A percentile compares a stretch with the other conserved stretches of the same genome.
phyloP scores from a whole-genome alignment of 2,888 invertebrate genomes.

The Chelonus formosanus region DNA sequence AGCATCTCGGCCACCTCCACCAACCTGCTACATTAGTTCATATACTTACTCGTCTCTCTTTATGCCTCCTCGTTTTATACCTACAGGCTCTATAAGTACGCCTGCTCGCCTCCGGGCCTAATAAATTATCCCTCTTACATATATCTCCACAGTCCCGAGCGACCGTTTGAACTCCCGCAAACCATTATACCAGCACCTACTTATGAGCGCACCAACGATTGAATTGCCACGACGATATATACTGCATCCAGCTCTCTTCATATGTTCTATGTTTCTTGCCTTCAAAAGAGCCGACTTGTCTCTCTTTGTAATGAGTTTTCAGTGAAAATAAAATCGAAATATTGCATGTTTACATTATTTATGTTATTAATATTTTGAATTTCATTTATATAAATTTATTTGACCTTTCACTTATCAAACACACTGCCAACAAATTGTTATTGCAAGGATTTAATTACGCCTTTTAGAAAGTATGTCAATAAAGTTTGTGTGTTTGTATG shows the following conservation, averaged over 20 bases:
- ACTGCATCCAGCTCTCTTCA: conserved; percentile 11
- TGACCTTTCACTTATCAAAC: too few relatives aligned
- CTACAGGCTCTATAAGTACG: conserved; percentile 45
- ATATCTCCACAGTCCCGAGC: conserved; percentile 44
- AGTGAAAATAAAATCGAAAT: not conserved
- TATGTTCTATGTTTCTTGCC: conserved; percentile 1
- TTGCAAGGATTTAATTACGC: too few relatives aligned
- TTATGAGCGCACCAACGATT: conserved; percentile 41
- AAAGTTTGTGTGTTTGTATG: too few relatives aligned
- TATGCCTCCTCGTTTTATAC: conserved; percentile 36
- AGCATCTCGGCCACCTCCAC: conserved; percentile 29
- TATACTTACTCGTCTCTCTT: conserved; percentile 22
- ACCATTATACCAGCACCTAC: conserved; percentile 42
- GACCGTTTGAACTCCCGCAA: conserved; percentile 51
- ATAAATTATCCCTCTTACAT: conserved; percentile 58
- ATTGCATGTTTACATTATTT: not conserved
- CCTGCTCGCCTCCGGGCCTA: conserved; percentile 54
- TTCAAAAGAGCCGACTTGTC: conserved; percentile 10
- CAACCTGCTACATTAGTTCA: conserved; percentile 17
- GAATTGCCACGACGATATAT: conserved; percentile 49
- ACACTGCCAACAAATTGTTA: too few relatives aligned
- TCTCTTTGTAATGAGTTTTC: conserved; percentile 7
- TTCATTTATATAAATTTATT: not conserved
- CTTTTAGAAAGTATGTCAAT: too few relatives aligned
- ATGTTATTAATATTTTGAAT: not conserved